Conservation (phyloP, 2,888 invertebrate genomes). For the Coleophora flavipennella region DNA sequence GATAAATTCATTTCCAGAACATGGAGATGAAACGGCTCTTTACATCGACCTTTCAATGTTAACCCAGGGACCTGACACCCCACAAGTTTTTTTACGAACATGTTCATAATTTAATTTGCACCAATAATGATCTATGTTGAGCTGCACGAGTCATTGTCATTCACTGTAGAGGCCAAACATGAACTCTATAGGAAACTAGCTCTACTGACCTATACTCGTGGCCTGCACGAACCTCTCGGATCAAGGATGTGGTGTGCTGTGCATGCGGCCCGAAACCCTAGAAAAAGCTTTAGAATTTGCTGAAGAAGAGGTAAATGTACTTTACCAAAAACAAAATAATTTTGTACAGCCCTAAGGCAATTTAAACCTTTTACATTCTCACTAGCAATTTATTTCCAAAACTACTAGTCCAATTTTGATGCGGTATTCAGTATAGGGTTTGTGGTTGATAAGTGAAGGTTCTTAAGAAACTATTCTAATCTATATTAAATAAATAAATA, state of each 20-base stretch:
- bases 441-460: no score
- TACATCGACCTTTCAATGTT: slow-evolving; percentile 2
- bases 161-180: no score
- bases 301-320: slow-evolving; percentile 1
- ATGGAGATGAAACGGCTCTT: slow-evolving; percentile 2
- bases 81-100: slow-evolving; percentile 5
- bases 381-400: no score
- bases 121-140: background rate
- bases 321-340: slow-evolving; percentile 3
- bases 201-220: background rate
- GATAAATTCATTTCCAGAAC: background rate
- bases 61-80: slow-evolving; percentile 6
- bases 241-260: background rate
- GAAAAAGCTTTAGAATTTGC: slow-evolving; percentile 4
- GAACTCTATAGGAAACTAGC: slow-evolving; percentile 2
- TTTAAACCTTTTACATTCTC: no score
- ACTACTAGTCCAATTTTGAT: no score
- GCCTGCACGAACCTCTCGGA: background rate
- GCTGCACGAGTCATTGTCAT: background rate
- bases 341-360: no score
- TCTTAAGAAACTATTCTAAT: no score
- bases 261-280: slow-evolving; percentile 1
- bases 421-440: no score
- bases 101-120: background rate
- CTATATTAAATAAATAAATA: no score